A percentile compares a stretch with the other conserved stretches of the same genome.
Conservation (phyloP, 2,797 vertebrate genomes). For the Microctenopoma steveboyesi region DNA sequence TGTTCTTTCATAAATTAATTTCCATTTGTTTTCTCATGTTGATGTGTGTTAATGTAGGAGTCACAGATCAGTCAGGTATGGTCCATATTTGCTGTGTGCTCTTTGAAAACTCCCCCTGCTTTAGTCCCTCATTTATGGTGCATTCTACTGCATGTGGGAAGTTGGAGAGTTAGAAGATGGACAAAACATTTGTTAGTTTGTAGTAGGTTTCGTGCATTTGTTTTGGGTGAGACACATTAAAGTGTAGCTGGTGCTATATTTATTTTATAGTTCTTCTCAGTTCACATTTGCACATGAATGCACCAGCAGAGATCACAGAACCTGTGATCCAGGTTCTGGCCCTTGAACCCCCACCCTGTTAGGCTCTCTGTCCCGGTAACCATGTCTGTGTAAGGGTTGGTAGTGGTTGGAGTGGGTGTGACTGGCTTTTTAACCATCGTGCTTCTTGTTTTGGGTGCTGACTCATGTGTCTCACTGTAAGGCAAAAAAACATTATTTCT, state of each 20-base stretch:
- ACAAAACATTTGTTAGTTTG: conserved; percentile 20
- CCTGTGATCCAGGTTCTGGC: conserved; percentile 43
- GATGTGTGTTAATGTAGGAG: conserved; percentile 92
- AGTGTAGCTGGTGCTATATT: conserved; percentile 1
- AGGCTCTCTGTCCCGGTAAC: conserved; percentile 64
- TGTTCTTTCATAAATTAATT: conserved; percentile 67
- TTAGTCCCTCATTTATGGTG: conserved; percentile 56
- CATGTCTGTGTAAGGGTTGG: conserved; percentile 70
- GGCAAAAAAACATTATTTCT: conserved; percentile 11
- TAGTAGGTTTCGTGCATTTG: background rate
- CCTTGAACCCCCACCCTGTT: conserved; percentile 38
- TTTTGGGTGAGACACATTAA: conserved; percentile 4
- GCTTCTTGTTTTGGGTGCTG: conserved; percentile 67
- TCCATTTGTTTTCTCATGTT: conserved; percentile 80
- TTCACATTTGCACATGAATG: conserved; percentile 69
- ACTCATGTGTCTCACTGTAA: conserved; percentile 47
- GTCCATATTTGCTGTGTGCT: conserved; percentile 80
- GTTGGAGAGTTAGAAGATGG: conserved; percentile 34
- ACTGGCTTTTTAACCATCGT: conserved; percentile 77
- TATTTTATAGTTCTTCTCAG: conserved; percentile 25
- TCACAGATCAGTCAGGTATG: conserved; percentile 91
- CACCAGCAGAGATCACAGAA: conserved; percentile 49
- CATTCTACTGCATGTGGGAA: conserved; percentile 63
- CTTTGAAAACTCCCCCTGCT: conserved; percentile 55
- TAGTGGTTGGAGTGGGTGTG: conserved; percentile 76